Percentiles rank a stretch among this genome's conserved stretches.
phyloP scores from a whole-genome alignment of 2,797 vertebrate genomes.

The Sternarchorhynchus goeldii region DNA sequence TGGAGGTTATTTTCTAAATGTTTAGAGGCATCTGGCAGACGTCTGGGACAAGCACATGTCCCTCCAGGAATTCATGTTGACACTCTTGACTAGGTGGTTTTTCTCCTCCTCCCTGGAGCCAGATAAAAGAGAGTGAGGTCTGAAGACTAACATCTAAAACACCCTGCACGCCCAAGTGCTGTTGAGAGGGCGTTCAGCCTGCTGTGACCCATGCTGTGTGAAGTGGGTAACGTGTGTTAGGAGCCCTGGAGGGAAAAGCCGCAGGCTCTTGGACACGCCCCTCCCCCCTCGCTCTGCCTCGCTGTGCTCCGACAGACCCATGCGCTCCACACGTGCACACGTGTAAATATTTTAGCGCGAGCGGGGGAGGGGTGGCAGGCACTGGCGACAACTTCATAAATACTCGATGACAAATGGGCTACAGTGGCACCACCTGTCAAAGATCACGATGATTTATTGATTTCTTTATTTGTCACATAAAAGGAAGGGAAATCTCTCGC shows the following conservation, averaged over 20 bases:
- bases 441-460: constrained; percentile 79
- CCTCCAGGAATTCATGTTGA: constrained; percentile 51
- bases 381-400: constrained; percentile 73
- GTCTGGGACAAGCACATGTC: constrained; percentile 16
- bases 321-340: constrained; percentile 72
- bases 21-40: constrained; percentile 4
- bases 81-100: constrained; percentile 44
- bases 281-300: constrained; percentile 30
- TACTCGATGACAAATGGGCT: constrained; percentile 75
- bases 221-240: constrained; percentile 56
- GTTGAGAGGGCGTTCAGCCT: constrained; percentile 50
- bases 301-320: constrained; percentile 61
- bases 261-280: constrained; percentile 53
- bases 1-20: not conserved
- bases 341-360: constrained; percentile 77
- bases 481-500: constrained; percentile 63
- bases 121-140: constrained; percentile 50
- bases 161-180: constrained; percentile 40
- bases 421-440: constrained; percentile 70
- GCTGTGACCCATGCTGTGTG: constrained; percentile 52
- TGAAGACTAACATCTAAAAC: constrained; percentile 43
- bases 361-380: constrained; percentile 46
- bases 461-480: constrained; percentile 80
- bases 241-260: constrained; percentile 57
- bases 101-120: constrained; percentile 49